Conservation (phyloP, 2,888 invertebrate genomes). For the Lapara coniferarum region DNA sequence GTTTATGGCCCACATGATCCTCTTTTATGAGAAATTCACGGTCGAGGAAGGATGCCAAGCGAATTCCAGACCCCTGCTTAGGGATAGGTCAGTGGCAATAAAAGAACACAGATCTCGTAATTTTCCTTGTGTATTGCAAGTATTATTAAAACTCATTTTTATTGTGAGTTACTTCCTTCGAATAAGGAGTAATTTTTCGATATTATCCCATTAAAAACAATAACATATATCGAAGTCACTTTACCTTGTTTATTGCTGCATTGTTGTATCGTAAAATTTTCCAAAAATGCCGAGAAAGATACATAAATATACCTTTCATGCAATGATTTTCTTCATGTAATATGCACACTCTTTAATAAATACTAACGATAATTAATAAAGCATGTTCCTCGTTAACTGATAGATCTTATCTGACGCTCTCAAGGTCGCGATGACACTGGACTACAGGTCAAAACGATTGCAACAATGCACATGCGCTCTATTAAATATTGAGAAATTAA, state of each 20-base stretch:
- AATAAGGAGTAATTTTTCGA: neutral
- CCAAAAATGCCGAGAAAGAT: neutral
- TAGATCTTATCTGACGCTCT: constrained; percentile 32
- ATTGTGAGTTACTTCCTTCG: too few species aligned
- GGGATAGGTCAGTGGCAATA: constrained; percentile 16
- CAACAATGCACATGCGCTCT: constrained; percentile 9
- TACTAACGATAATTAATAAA: constrained; percentile 9
- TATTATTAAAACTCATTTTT: neutral
- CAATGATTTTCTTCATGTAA: neutral
- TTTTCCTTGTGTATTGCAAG: constrained; percentile 3
- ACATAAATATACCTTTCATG: neutral
- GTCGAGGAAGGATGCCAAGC: constrained; percentile 48
- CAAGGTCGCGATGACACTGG: constrained; percentile 18
- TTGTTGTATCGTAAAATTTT: neutral
- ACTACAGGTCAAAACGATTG: constrained; percentile 12
- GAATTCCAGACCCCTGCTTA: constrained; percentile 41
- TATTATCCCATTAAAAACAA: neutral
- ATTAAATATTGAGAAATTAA: constrained; percentile 17
- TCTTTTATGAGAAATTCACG: constrained; percentile 36
- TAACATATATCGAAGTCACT: neutral
- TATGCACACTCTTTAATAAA: constrained; percentile 6
- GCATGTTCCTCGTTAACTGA: constrained; percentile 28
- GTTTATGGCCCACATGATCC: constrained; percentile 35
- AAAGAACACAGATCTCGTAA: neutral
- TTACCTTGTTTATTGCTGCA: neutral